Percentiles rank a stretch among this genome's conserved stretches.
phyloP scores from a whole-genome alignment of 2,797 vertebrate genomes.

The Rallus crepitans region DNA sequence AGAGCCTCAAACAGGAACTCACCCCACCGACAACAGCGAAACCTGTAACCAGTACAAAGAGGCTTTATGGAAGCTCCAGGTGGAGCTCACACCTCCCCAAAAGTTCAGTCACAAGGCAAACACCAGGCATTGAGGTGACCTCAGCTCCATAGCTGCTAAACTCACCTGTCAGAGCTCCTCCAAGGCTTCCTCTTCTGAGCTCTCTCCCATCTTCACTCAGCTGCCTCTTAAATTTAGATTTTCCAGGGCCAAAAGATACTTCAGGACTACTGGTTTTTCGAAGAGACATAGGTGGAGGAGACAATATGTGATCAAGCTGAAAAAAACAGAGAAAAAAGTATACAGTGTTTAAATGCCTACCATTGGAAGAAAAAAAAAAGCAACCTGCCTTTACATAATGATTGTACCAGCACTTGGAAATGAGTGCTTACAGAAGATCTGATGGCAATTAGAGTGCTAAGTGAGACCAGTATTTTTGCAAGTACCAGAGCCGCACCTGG shows the following conservation, averaged over 20 bases:
- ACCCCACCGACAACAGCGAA: not conserved
- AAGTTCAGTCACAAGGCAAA: not conserved
- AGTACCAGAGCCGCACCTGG: not conserved
- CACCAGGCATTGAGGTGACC: not conserved
- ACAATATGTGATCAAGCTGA: conserved; percentile 90
- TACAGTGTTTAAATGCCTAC: not conserved
- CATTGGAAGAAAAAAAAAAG: not conserved
- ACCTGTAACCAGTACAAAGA: not conserved
- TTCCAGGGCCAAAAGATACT: conserved; percentile 78
- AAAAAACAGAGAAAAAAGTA: not conserved
- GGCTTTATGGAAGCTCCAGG: not conserved
- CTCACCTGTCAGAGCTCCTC: conserved; percentile 94
- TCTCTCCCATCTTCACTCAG: conserved; percentile 90
- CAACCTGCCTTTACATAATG: not conserved
- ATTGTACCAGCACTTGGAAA: not conserved
- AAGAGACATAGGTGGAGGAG: conserved; percentile 84
- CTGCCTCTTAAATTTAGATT: conserved; percentile 87
- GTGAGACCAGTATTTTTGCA: not conserved
- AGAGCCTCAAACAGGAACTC: not conserved
- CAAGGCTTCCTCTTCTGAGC: conserved; percentile 90
- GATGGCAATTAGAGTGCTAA: not conserved
- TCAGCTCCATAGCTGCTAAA: not conserved
- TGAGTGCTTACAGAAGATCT: not conserved
- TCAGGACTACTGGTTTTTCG: conserved; percentile 93
- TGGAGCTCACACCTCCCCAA: not conserved